These are phyloP conservation scores for Orchesella flavescens DNA, from an alignment of 2,888 invertebrate genomes.

Conservation along the genomic window DNA sequence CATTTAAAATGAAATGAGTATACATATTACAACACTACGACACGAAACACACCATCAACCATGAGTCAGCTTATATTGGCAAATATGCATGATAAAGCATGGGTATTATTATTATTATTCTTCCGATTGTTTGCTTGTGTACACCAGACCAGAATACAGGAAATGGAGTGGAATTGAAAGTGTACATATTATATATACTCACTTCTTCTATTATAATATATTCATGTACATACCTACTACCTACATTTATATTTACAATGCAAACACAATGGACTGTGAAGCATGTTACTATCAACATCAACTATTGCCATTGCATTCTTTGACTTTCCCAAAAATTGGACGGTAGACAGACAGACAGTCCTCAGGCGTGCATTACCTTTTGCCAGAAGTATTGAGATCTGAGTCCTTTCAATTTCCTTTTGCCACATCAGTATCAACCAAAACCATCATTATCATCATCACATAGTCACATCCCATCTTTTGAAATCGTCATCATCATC, in stretches of 20 bases:
- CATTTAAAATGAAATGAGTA: conserved; percentile 20
- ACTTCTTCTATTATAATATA: too few relatives aligned
- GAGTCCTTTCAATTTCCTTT: conserved; percentile 45
- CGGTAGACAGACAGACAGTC: not conserved
- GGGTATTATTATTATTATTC: conserved; percentile 1
- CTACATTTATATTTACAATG: too few relatives aligned
- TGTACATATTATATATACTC: not conserved
- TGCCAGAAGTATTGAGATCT: too few relatives aligned
- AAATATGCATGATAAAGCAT: not conserved
- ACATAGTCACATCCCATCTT: conserved; percentile 21
- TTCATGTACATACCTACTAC: too few relatives aligned
- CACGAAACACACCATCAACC: too few relatives aligned
- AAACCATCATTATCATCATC: conserved; percentile 9
- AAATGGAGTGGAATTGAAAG: conserved; percentile 45
- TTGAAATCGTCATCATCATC: not conserved
- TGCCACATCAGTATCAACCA: conserved; percentile 41
- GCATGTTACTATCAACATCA: too few relatives aligned
- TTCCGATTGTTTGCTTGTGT: conserved; percentile 7
- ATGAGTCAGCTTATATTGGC: not conserved
- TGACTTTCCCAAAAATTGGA: not conserved
- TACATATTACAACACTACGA: not conserved
- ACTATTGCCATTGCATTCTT: too few relatives aligned
- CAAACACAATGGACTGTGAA: not conserved
- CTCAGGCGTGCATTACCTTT: too few relatives aligned
- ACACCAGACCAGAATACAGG: conserved; percentile 1